Percentiles rank a stretch among this genome's conserved stretches.
Conservation (phyloP, 2,797 vertebrate genomes). For the Propithecus deckenii region DNA sequence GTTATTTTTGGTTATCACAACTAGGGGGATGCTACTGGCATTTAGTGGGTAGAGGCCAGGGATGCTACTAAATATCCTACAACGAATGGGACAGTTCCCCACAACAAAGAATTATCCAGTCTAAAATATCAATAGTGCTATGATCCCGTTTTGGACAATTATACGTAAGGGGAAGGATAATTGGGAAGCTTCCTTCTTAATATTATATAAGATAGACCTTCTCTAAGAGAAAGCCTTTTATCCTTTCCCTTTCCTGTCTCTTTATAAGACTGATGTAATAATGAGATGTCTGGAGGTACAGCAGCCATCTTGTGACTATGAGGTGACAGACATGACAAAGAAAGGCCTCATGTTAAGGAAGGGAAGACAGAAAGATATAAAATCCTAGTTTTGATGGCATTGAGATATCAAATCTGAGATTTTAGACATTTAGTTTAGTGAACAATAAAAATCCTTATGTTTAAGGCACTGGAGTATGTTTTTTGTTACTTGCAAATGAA, state of each 20-base stretch:
- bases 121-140: background rate
- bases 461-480: background rate
- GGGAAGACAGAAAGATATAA: background rate
- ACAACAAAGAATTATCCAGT: background rate
- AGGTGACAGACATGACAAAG: background rate
- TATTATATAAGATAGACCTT: background rate
- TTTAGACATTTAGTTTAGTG: background rate
- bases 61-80: background rate
- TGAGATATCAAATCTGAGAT: background rate
- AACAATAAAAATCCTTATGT: background rate
- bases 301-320: background rate
- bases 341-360: background rate
- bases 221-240: background rate
- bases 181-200: background rate
- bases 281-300: background rate
- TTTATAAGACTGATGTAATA: background rate
- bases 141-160: background rate
- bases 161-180: background rate
- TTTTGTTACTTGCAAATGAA: background rate
- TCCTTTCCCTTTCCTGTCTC: background rate
- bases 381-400: background rate
- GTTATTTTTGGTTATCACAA: background rate
- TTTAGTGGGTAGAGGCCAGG: background rate
- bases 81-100: background rate
- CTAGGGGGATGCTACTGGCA: background rate